A percentile compares a stretch with the other conserved stretches of the same genome.
Conservation (phyloP, 2,797 vertebrate genomes). For the Cottoperca gobio region DNA sequence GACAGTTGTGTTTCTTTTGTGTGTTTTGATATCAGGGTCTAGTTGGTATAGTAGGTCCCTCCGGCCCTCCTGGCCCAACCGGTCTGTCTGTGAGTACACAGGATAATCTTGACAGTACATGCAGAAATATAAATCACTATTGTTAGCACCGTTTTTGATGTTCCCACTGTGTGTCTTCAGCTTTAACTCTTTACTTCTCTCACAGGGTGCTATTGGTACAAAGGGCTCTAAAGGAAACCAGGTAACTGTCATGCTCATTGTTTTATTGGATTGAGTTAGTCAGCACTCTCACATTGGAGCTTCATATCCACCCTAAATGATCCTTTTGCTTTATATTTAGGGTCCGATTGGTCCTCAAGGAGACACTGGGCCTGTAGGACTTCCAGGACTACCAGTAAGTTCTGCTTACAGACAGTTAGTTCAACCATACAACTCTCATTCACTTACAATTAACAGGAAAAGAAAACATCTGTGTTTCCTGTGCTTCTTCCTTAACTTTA, state of each 20-base stretch:
- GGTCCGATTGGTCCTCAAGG: constrained; percentile 94
- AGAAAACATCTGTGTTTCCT: not conserved
- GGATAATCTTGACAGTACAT: not conserved
- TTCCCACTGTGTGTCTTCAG: not conserved
- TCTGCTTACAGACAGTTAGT: not conserved
- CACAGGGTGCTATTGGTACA: constrained; percentile 76
- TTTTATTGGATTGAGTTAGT: not conserved
- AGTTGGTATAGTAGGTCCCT: constrained; percentile 87
- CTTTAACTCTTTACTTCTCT: constrained; percentile 12
- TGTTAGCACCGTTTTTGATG: not conserved
- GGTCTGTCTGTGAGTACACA: constrained; percentile 90
- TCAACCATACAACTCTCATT: not conserved
- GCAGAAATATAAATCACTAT: not conserved
- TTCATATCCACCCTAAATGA: not conserved
- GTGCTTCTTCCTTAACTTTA: not conserved
- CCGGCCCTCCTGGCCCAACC: constrained; percentile 90
- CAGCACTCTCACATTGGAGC: not conserved
- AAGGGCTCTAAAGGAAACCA: constrained; percentile 86
- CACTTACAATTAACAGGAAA: not conserved
- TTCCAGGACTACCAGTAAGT: constrained; percentile 95
- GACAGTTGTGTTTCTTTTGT: constrained; percentile 4
- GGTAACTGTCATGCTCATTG: constrained; percentile 57
- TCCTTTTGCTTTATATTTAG: constrained; percentile 70
- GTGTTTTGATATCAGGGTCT: constrained; percentile 85
- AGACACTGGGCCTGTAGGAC: constrained; percentile 90